Percentiles rank a stretch among this genome's conserved stretches.
Conservation (phyloP, 2,797 vertebrate species). For the Syngnathus acus region DNA sequence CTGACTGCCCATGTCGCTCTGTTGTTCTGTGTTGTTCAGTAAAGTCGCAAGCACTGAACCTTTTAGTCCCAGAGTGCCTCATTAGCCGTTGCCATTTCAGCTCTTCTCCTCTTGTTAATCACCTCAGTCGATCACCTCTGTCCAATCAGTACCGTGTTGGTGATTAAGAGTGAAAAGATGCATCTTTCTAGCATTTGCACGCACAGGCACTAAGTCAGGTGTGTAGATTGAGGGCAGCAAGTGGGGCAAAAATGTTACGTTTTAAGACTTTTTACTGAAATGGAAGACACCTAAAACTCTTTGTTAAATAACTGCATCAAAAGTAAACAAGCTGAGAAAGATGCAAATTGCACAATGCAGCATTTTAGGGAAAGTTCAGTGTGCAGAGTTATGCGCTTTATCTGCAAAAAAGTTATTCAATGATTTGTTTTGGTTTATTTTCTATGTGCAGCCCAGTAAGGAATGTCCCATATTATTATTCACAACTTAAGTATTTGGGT, state of each 20-base stretch:
- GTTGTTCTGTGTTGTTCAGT: conserved; percentile 65
- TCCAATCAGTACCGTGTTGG: conserved; percentile 51
- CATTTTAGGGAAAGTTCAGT: neutral
- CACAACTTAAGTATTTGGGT: no score
- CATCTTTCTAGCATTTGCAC: conserved; percentile 7
- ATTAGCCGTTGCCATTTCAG: conserved; percentile 73
- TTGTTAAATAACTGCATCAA: neutral
- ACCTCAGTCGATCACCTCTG: conserved; percentile 62
- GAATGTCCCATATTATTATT: no score
- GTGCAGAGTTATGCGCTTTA: neutral
- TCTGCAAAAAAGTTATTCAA: neutral
- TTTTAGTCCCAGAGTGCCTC: conserved; percentile 73
- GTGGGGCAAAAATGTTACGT: neutral
- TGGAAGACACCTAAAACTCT: neutral
- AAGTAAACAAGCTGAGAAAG: neutral
- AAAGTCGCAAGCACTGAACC: conserved; percentile 50
- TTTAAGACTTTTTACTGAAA: neutral
- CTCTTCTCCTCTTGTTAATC: conserved; percentile 70
- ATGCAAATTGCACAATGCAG: neutral
- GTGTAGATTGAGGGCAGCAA: neutral
- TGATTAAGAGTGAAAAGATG: conserved; percentile 47
- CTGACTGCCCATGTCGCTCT: conserved; percentile 49
- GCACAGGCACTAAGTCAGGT: conserved; percentile 4
- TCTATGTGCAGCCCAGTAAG: no score
- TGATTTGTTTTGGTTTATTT: no score